phyloP scores from a whole-genome alignment of 2,113 vertebrate genomes.

The Cisticola juncidis region DNA sequence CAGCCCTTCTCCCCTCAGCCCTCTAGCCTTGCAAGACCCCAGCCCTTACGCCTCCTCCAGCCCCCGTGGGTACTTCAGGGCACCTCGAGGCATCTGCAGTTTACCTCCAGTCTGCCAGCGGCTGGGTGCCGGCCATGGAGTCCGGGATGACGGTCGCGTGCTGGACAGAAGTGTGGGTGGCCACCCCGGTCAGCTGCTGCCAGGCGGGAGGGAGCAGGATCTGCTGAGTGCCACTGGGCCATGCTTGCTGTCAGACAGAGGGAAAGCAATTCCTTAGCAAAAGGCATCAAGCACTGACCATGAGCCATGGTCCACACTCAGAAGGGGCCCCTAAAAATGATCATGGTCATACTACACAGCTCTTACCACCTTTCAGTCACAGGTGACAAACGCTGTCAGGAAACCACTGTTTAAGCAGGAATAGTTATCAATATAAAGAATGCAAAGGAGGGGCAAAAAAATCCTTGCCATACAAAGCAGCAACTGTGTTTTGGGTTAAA shows the following conservation, averaged over 20 bases:
- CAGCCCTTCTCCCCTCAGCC: not conserved
- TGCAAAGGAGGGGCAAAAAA: not conserved
- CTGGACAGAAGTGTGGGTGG: constrained; percentile 94
- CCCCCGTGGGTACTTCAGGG: not conserved
- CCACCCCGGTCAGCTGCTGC: constrained; percentile 93
- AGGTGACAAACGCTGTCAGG: not conserved
- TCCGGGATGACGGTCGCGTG: constrained; percentile 93
- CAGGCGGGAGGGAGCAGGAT: constrained; percentile 95
- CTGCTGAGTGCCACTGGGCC: constrained; percentile 96
- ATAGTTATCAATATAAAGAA: not conserved
- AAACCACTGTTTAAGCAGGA: not conserved
- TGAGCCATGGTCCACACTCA: not conserved
- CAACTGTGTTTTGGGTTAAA: not conserved
- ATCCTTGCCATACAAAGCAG: not conserved
- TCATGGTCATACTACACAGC: not conserved
- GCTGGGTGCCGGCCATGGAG: constrained; percentile 90
- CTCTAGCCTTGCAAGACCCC: not conserved
- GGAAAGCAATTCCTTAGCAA: not conserved
- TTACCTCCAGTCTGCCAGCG: constrained; percentile 96
- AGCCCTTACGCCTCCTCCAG: not conserved
- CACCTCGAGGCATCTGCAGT: not conserved
- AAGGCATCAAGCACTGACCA: not conserved
- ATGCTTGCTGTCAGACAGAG: constrained; percentile 86
- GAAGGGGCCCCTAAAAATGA: not conserved
- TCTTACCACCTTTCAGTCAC: not conserved